Evolutionary conservation across 2,888 invertebrate species (phyloP).

Genomic region (Mylabris sibirica): DNA sequence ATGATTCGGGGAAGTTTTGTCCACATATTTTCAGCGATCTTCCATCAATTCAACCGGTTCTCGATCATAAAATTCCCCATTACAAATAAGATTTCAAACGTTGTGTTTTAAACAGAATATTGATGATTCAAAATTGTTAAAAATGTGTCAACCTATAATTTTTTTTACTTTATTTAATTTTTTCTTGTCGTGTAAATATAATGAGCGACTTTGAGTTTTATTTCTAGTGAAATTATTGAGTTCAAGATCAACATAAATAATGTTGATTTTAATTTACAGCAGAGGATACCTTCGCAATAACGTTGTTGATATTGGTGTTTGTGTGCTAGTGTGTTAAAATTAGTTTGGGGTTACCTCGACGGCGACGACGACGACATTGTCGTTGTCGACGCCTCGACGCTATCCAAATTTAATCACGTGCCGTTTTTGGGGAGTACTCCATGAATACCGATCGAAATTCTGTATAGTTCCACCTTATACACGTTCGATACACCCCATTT

Average conservation of each 20-base stretch:
- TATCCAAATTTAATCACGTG: conserved; percentile 8
- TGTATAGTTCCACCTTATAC: no score
- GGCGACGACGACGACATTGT: background rate
- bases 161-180: no score
- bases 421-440: background rate
- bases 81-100: no score
- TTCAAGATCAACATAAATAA: background rate
- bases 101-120: no score
- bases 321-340: background rate
- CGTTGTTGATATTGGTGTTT: background rate
- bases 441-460: background rate
- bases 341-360: background rate
- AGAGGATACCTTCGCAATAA: background rate
- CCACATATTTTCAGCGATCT: no score
- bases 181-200: no score
- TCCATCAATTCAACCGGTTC: no score
- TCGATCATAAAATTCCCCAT: no score
- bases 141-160: no score
- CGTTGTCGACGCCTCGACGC: background rate
- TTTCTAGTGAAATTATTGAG: background rate
- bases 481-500: no score
- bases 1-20: no score
- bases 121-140: no score
- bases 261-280: background rate
- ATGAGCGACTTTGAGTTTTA: background rate